Percentiles rank a stretch among this genome's conserved stretches.
phyloP scores from a whole-genome alignment of 2,113 vertebrate genomes.

The Phainopepla nitens region DNA sequence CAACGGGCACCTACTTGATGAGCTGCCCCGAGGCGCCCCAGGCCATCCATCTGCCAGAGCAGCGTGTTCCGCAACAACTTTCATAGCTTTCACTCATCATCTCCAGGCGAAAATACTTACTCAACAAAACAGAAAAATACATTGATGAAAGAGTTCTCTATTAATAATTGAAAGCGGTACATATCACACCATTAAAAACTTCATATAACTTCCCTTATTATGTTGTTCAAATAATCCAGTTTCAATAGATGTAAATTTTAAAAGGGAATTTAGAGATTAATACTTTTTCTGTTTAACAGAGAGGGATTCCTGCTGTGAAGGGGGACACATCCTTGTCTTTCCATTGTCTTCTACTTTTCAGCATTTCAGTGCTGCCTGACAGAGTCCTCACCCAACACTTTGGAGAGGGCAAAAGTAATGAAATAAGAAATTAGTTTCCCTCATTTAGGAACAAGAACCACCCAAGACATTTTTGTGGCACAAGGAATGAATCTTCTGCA shows the following conservation, averaged over 20 bases:
- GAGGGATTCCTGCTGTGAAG: not conserved
- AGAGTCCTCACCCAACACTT: not conserved
- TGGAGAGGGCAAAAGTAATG: not conserved
- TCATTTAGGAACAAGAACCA: not conserved
- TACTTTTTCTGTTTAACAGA: not conserved
- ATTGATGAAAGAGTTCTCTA: slow-evolving; percentile 12
- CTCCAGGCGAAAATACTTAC: not conserved
- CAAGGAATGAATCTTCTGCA: not conserved
- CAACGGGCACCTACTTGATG: not conserved
- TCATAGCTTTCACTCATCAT: not conserved
- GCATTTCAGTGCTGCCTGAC: not conserved
- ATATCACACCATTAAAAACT: not conserved
- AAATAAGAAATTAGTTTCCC: not conserved
- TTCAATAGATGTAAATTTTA: not conserved
- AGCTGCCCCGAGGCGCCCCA: accelerated
- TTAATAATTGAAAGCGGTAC: not conserved
- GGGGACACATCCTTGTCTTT: not conserved
- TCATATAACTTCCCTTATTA: not conserved
- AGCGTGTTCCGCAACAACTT: accelerated
- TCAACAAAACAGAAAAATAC: slow-evolving; percentile 9
- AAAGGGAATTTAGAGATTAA: not conserved
- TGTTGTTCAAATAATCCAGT: not conserved
- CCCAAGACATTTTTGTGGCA: not conserved
- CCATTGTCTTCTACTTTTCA: not conserved
- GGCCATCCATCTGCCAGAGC: not conserved